phyloP scores from a whole-genome alignment of 2,797 vertebrate genomes.

The Protonibea diacanthus region DNA sequence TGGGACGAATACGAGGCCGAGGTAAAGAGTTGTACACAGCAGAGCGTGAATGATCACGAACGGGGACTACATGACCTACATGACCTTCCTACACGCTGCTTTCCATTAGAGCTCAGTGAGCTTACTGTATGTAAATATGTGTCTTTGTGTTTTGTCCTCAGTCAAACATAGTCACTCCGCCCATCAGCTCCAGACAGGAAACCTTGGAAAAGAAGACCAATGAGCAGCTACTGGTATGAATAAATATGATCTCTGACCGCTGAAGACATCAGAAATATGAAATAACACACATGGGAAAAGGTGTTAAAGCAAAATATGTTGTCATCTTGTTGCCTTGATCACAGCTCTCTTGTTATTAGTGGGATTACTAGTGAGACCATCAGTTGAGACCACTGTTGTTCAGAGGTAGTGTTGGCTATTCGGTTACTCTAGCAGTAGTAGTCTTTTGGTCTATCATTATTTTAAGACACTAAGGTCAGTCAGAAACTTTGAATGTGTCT shows the following conservation, averaged over 20 bases:
- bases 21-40: conserved; percentile 79
- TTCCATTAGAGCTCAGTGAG: not conserved
- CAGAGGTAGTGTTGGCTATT: too few relatives aligned
- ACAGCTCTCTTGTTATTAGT: too few relatives aligned
- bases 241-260: not conserved
- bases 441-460: too few relatives aligned
- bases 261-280: too few relatives aligned
- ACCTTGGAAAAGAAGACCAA: conserved; percentile 59
- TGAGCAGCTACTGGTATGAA: conserved; percentile 77
- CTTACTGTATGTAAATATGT: conserved; percentile 8
- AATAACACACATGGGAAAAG: too few relatives aligned
- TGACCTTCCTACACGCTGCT: not conserved
- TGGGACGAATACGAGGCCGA: conserved; percentile 97
- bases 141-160: conserved; percentile 23
- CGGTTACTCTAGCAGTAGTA: too few relatives aligned
- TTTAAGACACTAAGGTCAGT: too few relatives aligned
- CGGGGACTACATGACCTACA: not conserved
- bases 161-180: conserved; percentile 41
- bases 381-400: too few relatives aligned
- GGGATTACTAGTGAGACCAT: too few relatives aligned
- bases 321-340: too few relatives aligned
- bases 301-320: too few relatives aligned
- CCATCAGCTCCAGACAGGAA: not conserved
- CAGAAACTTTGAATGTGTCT: too few relatives aligned
- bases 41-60: not conserved